Evolutionary conservation across 2,797 vertebrate species (phyloP).

Genomic region (Aplochiton taeniatus): DNA sequence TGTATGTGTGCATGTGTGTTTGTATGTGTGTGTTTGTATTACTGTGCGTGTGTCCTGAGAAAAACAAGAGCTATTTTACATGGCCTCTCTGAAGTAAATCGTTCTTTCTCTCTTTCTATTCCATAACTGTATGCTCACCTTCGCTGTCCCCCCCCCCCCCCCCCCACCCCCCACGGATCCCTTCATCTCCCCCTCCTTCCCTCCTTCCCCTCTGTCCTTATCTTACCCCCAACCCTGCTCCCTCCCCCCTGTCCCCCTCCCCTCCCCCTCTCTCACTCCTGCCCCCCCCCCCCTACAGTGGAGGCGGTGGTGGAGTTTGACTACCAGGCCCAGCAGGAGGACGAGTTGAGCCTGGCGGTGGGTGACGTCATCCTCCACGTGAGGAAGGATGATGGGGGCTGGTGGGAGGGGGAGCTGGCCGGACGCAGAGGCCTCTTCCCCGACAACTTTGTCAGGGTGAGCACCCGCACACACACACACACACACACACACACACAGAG

Average conservation of each 20-base stretch:
- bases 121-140: no score
- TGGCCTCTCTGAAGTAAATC: no score
- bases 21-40: conserved; percentile 1
- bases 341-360: conserved; percentile 96
- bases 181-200: no score
- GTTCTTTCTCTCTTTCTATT: no score
- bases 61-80: no score
- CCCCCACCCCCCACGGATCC: conserved; percentile 40
- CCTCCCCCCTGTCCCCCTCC: no score
- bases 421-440: conserved; percentile 97
- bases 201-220: no score
- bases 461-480: conserved; percentile 56
- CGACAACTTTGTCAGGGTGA: conserved; percentile 99
- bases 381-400: conserved; percentile 94
- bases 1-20: not conserved
- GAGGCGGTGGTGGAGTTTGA: conserved; percentile 99
- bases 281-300: conserved; percentile 68
- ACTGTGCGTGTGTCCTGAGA: no score
- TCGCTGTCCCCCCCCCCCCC: no score
- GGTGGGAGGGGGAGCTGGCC: conserved; percentile 98
- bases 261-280: no score
- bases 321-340: conserved; percentile 97
- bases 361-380: conserved; percentile 98
- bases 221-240: no score
- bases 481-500: not conserved